Base-by-base conservation (phyloP, 2,888 invertebrate genomes). In the Cryptophagus acutangulus region DNA sequence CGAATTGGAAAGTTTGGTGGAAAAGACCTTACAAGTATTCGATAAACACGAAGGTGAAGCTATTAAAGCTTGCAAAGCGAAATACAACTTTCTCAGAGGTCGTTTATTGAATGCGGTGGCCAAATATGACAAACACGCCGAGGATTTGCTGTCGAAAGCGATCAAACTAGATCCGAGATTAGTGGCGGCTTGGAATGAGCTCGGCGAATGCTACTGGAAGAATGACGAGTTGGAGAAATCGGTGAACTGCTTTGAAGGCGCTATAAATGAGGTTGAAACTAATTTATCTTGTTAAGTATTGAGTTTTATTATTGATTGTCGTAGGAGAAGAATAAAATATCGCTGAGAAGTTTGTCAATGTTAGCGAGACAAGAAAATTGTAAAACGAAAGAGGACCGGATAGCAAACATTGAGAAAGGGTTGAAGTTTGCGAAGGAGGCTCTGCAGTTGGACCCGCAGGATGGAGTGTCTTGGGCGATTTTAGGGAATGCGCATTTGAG, bases 121-220 rank as follows among this genome's bases (percentile, higher is more conserved):
- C 1, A 74, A 75, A 18, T 85, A 82, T 59, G 79, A 80, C 55
- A 74, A 77, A 10, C 76, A 81, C 54, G 85, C 87, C 0, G 81
- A 84, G 45, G 84, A 84, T 55, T 74, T 79, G 35, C 72, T 92
- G 31, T 84, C 87, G 34, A 87, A 86, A 65, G 83, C 91, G 2
- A 84, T 91, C 0, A 92, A 92, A 65, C 70, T 91, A 26, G 84
- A 89, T 60, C 88, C 89, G 1, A 82, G 81, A 52, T 68, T 85
- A 38, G 78, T 85, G 0, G 83, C 84, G 38, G 89, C 89, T 0
- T 92, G 91, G 91, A 90, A 90, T 61, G 85, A 90, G 63, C 73
- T 93, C 0, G 92, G 92, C 1, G 89, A 90, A 66, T 86, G 85
- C 60, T 88, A 87, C 63, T 90, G 88, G 84, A 91, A 91, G 68